Conservation (phyloP, 2,888 invertebrate species). For the Aleiodes leptofemur region DNA sequence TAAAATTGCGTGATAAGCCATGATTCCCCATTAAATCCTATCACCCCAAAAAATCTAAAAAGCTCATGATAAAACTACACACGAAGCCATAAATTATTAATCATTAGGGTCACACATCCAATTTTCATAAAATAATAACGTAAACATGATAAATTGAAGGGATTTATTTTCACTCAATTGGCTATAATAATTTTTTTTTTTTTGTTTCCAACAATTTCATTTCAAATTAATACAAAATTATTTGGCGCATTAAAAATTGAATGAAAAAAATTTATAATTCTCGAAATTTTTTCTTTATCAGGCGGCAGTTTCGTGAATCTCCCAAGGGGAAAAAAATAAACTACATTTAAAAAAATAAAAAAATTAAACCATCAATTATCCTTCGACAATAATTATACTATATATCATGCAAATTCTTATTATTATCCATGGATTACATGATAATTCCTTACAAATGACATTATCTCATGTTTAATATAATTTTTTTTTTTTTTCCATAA, state of each 20-base stretch:
- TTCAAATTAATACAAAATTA: no score
- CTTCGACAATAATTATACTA: constrained; percentile 19
- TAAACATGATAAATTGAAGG: no score
- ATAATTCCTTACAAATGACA: constrained; percentile 25
- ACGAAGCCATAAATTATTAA: no score
- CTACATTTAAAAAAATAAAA: not conserved
- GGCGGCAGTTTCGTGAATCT: not conserved
- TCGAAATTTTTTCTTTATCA: not conserved
- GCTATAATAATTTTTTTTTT: no score
- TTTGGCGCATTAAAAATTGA: no score
- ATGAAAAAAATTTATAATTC: no score
- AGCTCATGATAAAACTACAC: not conserved
- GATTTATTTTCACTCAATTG: no score
- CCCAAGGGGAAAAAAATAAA: not conserved
- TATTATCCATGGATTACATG: constrained; percentile 20
- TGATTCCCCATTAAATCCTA: not conserved
- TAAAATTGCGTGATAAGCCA: constrained; percentile 27
- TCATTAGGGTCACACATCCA: no score
- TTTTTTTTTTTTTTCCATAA: not conserved
- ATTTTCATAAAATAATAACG: no score
- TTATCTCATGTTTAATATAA: constrained; percentile 1
- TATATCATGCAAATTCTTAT: constrained; percentile 20
- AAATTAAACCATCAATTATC: constrained; percentile 14
- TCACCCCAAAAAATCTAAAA: constrained; percentile 7
- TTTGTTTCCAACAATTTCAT: no score